Percentiles rank a stretch among this genome's conserved stretches.
Conservation (phyloP, 2,113 vertebrate species). For the Solenodon paradoxus region DNA sequence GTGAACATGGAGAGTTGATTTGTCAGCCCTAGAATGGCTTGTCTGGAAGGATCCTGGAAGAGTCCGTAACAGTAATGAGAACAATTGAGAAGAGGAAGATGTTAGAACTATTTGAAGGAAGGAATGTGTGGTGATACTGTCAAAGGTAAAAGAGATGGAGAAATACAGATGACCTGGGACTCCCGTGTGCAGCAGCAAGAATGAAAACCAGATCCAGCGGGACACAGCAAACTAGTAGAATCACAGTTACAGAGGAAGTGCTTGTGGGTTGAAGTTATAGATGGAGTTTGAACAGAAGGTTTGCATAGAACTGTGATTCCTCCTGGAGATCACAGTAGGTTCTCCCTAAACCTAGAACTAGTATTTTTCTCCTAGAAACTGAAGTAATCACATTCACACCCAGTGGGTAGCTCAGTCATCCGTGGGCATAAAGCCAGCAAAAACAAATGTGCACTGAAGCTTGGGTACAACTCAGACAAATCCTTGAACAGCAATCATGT, state of each 20-base stretch:
- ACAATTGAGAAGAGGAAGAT: neutral
- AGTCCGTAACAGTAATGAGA: neutral
- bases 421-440: neutral
- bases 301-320: neutral
- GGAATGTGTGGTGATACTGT: neutral
- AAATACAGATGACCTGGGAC: neutral
- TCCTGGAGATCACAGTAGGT: neutral
- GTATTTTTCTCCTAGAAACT: neutral
- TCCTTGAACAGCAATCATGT: neutral
- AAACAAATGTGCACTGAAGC: neutral
- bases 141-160: neutral
- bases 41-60: neutral
- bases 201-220: neutral
- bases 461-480: neutral
- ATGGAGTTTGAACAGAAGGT: too few species aligned
- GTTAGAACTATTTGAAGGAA: neutral
- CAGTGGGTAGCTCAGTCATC: neutral
- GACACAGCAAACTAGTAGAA: accelerated
- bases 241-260: accelerated
- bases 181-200: neutral
- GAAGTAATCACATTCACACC: neutral
- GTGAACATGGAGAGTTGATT: neutral
- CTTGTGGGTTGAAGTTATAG: accelerated
- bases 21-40: neutral
- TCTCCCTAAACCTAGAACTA: neutral